Conservation (phyloP, 2,888 invertebrate species). For the Protonemura montana region DNA sequence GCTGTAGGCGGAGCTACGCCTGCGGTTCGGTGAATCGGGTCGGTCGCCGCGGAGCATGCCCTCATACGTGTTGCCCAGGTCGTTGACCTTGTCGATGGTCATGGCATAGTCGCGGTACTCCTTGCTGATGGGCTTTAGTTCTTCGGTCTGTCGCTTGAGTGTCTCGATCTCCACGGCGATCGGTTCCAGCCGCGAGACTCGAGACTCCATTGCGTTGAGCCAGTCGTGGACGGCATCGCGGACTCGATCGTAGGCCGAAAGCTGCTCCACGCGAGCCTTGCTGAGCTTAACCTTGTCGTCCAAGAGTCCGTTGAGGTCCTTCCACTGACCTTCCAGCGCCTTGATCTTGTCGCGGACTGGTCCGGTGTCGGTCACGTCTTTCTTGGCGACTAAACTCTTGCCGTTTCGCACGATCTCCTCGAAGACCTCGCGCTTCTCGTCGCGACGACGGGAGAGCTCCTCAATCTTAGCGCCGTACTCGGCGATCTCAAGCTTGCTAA, state of each 20-base stretch:
- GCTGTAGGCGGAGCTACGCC: constrained; percentile 76
- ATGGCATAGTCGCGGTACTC: constrained; percentile 87
- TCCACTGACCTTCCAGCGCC: constrained; percentile 87
- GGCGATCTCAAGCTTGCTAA: constrained; percentile 70
- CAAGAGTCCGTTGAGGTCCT: constrained; percentile 80
- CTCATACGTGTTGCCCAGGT: constrained; percentile 87
- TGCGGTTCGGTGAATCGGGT: constrained; percentile 80
- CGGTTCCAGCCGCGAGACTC: constrained; percentile 77
- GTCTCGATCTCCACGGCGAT: constrained; percentile 83
- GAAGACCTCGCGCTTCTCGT: constrained; percentile 69
- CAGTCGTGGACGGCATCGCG: constrained; percentile 85
- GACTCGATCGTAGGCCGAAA: constrained; percentile 84
- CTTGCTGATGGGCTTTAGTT: constrained; percentile 80
- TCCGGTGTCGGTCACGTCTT: constrained; percentile 88
- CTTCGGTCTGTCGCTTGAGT: constrained; percentile 83
- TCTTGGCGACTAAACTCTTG: constrained; percentile 80
- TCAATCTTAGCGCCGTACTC: constrained; percentile 65
- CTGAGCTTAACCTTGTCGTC: constrained; percentile 87
- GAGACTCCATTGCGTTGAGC: constrained; percentile 81
- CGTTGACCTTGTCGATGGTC: constrained; percentile 90
- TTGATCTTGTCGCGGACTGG: constrained; percentile 85
- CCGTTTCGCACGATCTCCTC: constrained; percentile 84
- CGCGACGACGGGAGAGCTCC: constrained; percentile 67
- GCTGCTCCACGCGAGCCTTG: constrained; percentile 84
- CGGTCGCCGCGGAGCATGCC: constrained; percentile 77